Conservation (phyloP, 2,888 invertebrate species). For the Tachina lurida region DNA sequence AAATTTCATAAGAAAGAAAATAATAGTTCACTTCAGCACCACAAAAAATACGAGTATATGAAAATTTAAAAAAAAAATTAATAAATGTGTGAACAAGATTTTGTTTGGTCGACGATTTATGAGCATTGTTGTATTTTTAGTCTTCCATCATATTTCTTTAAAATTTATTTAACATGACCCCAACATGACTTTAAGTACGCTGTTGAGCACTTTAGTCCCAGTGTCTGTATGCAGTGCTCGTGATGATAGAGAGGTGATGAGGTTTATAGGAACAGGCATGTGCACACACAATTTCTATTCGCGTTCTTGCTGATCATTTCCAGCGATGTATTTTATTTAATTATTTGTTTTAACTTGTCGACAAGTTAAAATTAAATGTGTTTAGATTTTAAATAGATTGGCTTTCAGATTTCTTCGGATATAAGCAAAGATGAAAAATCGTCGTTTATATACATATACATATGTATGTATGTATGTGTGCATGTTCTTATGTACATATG, state of each 20-base stretch:
- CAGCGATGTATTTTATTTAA: constrained; percentile 31
- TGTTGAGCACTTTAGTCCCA: constrained; percentile 30
- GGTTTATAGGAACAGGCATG: not conserved
- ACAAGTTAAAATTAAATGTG: constrained; percentile 25
- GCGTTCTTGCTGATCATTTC: constrained; percentile 2
- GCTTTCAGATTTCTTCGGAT: not conserved
- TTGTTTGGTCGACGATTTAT: constrained; percentile 55
- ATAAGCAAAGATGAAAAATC: not conserved
- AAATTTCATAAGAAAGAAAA: constrained; percentile 7
- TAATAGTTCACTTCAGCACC: not conserved
- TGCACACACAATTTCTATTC: not conserved
- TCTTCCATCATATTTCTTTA: constrained; percentile 47
- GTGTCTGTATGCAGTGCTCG: not conserved
- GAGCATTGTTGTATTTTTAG: constrained; percentile 15
- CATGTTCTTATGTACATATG: not conserved
- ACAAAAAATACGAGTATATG: not conserved
- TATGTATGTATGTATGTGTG: not conserved
- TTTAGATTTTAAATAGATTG: not conserved
- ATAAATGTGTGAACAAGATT: constrained; percentile 70
- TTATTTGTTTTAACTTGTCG: constrained; percentile 30
- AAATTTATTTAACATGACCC: constrained; percentile 61
- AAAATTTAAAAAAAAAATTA: constrained; percentile 63
- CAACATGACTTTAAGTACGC: constrained; percentile 48
- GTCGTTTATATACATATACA: not conserved
- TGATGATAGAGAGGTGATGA: constrained; percentile 11